Evolutionary conservation across 1,140 invertebrate genomes (phyloP).

Genomic region (Conus betulinus): DNA sequence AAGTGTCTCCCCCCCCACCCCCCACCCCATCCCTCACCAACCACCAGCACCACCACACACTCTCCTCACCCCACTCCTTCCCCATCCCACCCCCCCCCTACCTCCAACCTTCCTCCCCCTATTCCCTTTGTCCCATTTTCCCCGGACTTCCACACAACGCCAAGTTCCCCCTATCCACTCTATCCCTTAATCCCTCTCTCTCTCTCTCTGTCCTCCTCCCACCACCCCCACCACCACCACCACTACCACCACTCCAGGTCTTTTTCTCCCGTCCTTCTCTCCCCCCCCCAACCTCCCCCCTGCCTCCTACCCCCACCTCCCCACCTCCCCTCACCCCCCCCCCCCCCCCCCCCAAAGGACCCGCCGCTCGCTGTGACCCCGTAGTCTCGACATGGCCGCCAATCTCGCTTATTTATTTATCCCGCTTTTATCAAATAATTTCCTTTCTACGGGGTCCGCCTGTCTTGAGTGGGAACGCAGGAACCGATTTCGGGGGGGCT

Average conservation of each 20-base stretch:
- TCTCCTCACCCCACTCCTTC: too few species aligned
- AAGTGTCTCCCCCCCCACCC: neutral
- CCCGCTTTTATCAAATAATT: slow-evolving; percentile 20
- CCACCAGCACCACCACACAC: too few species aligned
- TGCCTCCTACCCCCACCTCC: neutral
- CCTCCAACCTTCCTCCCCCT: neutral
- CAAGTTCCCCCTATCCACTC: too few species aligned
- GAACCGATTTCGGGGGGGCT: slow-evolving; percentile 16
- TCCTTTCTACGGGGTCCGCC: neutral
- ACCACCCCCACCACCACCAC: too few species aligned
- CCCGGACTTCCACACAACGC: too few species aligned
- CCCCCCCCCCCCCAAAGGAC: neutral
- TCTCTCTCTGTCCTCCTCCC: too few species aligned
- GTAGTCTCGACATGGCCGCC: slow-evolving; percentile 16
- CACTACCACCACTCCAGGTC: neutral
- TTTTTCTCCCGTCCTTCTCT: neutral
- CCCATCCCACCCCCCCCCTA: neutral
- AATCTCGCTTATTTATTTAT: slow-evolving; percentile 30
- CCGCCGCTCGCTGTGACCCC: neutral
- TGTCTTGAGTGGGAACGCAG: neutral
- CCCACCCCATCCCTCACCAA: neutral
- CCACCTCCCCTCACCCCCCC: neutral
- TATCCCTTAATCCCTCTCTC: too few species aligned
- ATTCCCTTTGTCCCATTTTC: neutral
- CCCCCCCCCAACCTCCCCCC: neutral